Conservation (phyloP, 2,888 invertebrate species). For the Melieria omissa region DNA sequence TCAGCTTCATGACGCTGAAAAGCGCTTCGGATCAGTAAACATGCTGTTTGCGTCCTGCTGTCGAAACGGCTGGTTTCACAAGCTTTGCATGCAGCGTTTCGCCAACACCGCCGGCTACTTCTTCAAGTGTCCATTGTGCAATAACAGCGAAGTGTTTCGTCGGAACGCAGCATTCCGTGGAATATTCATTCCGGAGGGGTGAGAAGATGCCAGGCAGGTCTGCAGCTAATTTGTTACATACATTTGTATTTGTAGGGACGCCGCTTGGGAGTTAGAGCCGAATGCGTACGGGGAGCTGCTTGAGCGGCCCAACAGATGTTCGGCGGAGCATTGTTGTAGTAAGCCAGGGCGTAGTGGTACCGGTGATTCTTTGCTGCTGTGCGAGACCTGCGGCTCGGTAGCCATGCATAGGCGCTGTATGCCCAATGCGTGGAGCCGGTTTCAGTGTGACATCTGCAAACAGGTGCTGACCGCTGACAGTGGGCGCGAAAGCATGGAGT, state of each 20-base stretch:
- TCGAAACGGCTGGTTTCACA: constrained; percentile 81
- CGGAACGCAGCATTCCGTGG: constrained; percentile 68
- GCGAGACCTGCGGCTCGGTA: constrained; percentile 56
- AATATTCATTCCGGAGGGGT: constrained; percentile 84
- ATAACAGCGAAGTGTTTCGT: constrained; percentile 73
- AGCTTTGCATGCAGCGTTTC: constrained; percentile 76
- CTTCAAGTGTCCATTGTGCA: constrained; percentile 86
- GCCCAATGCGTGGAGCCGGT: constrained; percentile 16
- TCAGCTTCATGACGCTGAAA: constrained; percentile 47
- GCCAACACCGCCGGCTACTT: constrained; percentile 83
- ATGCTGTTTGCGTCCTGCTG: constrained; percentile 83
- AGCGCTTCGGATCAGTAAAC: constrained; percentile 62
- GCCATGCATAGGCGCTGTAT: constrained; percentile 44
- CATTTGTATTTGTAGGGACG: constrained; percentile 72
- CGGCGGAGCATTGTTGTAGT: constrained; percentile 72
- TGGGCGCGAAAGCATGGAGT: constrained; percentile 32
- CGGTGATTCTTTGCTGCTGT: constrained; percentile 49
- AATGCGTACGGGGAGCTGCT: constrained; percentile 80
- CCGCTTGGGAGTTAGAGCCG: constrained; percentile 83
- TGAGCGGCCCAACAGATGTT: constrained; percentile 73
- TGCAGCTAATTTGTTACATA: background rate
- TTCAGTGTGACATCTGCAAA: constrained; percentile 43
- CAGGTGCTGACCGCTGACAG: constrained; percentile 26
- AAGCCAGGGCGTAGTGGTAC: constrained; percentile 68
- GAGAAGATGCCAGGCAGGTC: constrained; percentile 54